Percentiles rank a stretch among this genome's conserved stretches.
These are phyloP conservation scores for Drosophila anomelani DNA, from an alignment of 2,888 invertebrate genomes.

Conservation along the genomic window DNA sequence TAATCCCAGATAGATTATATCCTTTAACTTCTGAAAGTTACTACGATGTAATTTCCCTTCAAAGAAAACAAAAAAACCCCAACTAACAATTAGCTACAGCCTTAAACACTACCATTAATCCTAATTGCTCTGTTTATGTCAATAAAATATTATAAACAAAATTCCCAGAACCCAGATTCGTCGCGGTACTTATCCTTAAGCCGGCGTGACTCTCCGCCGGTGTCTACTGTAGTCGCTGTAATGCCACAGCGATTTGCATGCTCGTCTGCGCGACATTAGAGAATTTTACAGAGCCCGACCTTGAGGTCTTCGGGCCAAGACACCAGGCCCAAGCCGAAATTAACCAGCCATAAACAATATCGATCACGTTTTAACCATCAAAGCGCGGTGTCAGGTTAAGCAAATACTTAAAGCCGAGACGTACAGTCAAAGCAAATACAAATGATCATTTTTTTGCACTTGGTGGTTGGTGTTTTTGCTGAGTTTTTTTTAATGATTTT, in stretches of 20 bases:
- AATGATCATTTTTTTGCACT: conserved; percentile 45
- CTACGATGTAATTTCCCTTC: neutral
- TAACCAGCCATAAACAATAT: conserved; percentile 54
- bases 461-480: neutral
- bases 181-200: neutral
- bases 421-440: conserved; percentile 43
- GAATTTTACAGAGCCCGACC: conserved; percentile 56
- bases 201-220: neutral
- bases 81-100: neutral
- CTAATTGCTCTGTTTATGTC: neutral
- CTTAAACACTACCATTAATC: neutral
- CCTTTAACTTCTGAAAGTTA: neutral
- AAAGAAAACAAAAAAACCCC: too few relatives aligned
- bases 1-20: rapidly evolving
- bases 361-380: conserved; percentile 70
- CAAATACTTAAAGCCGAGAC: conserved; percentile 26
- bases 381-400: conserved; percentile 28
- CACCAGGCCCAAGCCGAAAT: conserved; percentile 37
- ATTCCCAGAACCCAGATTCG: neutral
- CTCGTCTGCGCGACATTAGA: conserved; percentile 43
- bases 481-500: conserved; percentile 19
- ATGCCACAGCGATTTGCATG: conserved; percentile 1
- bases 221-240: conserved; percentile 19
- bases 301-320: conserved; percentile 46
- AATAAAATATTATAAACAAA: neutral